Percentiles rank a stretch among this genome's conserved stretches.
Evolutionary conservation across 1,140 invertebrate genomes (phyloP).

Genomic region (Procambarus clarkii): DNA sequence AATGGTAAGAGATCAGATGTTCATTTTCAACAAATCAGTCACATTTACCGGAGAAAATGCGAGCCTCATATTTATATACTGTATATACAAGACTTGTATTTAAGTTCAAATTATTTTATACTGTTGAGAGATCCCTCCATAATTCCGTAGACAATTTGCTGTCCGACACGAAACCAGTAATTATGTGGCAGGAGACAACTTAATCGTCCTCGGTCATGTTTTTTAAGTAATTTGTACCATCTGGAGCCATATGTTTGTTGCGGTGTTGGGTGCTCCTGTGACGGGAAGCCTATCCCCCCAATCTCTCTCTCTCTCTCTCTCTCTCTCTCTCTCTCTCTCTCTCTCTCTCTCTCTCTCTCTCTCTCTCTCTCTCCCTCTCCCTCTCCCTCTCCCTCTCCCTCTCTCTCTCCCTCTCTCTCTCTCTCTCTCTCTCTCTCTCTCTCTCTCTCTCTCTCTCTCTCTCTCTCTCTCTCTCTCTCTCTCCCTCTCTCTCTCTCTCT

Average conservation of each 20-base stretch:
- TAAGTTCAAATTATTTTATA: too few relatives aligned
- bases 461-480: too few relatives aligned
- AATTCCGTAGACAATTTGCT: slow-evolving; percentile 2
- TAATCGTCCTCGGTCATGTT: slow-evolving; percentile 14
- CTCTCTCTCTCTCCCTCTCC: neutral
- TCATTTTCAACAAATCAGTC: too few relatives aligned
- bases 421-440: neutral
- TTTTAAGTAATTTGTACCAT: slow-evolving; percentile 13
- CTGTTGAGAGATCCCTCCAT: neutral
- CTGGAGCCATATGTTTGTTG: neutral
- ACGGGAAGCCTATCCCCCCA: neutral
- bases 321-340: slow-evolving; percentile 10
- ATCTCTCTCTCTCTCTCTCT: neutral
- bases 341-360: slow-evolving; percentile 20
- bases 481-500: too few relatives aligned
- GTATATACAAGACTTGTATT: too few relatives aligned
- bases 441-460: too few relatives aligned
- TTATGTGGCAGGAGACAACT: slow-evolving; percentile 32
- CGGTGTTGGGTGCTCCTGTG: neutral
- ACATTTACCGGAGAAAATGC: too few relatives aligned
- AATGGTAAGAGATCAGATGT: too few relatives aligned
- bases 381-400: neutral
- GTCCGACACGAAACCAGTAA: slow-evolving; percentile 4
- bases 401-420: slow-evolving; percentile 2
- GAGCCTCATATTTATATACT: too few relatives aligned